Base-by-base conservation (phyloP, 2,888 invertebrate genomes). In the Synergus umbraculus region DNA sequence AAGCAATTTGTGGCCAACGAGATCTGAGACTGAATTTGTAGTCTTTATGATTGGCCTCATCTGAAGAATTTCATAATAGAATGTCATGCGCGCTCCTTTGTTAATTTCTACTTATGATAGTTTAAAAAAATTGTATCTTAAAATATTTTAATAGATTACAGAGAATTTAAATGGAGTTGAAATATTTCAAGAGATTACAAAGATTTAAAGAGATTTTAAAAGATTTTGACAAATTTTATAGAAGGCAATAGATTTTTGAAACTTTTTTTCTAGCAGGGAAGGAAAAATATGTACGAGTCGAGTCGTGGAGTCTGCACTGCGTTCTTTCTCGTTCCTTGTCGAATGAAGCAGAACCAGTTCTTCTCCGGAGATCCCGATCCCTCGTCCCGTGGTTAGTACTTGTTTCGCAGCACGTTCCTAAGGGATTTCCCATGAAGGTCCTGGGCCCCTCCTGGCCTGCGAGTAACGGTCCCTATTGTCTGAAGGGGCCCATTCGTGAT, bases 401-500 rank as follows among this genome's bases (percentile, higher is more conserved):
- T 65, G 29, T 29, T 65, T 37, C 65, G 29, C 65, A 65, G 13
- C 65, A 65, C 65, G 65, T 29, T 65, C 41, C 65, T 65, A 18
- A 22, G 65, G 65, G 65, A 65, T 65, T 77, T 81, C 76, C 84
- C 78, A 67, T 79, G 78, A 73, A 78, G 67, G 81, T 80, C 81
- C 81, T 83, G 84, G 76, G 82, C 66, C 82, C 80, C 65, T 65
- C 10, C 22, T 81, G 78, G 82, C 77, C 83, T 78, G 63, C 82
- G 85, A 81, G 81, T 86, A 86, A 86, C 86, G 86, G 86, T 86
- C 54, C n/a, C 8, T 8, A 54, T 54, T 54, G 54, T 54, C 54
- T 54, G 54, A 54, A n/a, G 54, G 44, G n/a, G n/a, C 54, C n/a
- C 54, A 5, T n/a, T n/a, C 15, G n/a, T n/a, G 54, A n/a, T 54